Percentiles rank a stretch among this genome's conserved stretches.
These are phyloP conservation scores for Manis javanica DNA, from an alignment of 2,797 vertebrate genomes.

Conservation along the genomic window DNA sequence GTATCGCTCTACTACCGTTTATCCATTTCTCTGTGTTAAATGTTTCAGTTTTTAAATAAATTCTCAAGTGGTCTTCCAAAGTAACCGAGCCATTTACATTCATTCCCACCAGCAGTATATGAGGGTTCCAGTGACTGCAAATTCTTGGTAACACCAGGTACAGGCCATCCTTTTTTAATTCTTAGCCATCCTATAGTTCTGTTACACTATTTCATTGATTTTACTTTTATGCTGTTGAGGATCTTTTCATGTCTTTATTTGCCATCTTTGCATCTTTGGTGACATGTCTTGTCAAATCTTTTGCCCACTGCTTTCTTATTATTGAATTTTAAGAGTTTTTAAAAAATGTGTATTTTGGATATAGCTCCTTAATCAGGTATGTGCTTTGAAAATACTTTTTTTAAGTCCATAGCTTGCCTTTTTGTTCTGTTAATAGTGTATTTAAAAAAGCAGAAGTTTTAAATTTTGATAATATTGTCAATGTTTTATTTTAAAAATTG, in stretches of 20 bases:
- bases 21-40: neutral
- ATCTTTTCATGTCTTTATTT: neutral
- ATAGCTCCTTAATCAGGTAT: slow-evolving; percentile 25
- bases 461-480: slow-evolving; percentile 11
- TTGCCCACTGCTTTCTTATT: neutral
- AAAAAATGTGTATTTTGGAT: neutral
- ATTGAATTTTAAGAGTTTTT: neutral
- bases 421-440: neutral
- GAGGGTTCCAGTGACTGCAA: neutral
- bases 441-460: slow-evolving; percentile 51
- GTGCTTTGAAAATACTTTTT: slow-evolving; percentile 53
- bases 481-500: slow-evolving; percentile 36
- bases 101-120: neutral
- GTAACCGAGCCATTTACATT: neutral
- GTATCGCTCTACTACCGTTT: neutral
- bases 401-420: slow-evolving; percentile 24
- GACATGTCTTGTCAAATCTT: neutral
- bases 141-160: neutral
- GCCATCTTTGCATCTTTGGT: neutral
- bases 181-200: neutral
- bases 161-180: neutral
- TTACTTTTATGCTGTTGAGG: neutral
- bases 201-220: neutral
- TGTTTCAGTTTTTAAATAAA: neutral
- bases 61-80: neutral